Base-by-base conservation (phyloP, 2,888 invertebrate species). In the Reticulitermes lucifugus region DNA sequence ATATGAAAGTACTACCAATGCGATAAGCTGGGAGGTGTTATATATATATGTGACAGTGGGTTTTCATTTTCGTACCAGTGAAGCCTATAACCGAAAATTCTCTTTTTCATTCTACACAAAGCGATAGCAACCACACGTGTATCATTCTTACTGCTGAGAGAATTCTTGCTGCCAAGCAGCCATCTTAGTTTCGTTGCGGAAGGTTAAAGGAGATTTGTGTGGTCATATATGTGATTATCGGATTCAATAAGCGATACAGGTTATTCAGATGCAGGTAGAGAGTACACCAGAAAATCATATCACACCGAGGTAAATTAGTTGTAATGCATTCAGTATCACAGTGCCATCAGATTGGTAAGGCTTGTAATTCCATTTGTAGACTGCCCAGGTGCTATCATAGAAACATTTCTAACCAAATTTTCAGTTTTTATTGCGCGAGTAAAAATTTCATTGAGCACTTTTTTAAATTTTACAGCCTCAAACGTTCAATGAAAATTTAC, bases 161-260 rank as follows among this genome's bases (percentile, higher is more conserved):
- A 65, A 65, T 25, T 65, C 65, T 65, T n/a, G 25, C 25, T 65
- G 12, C 25, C 3, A 7, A 81, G 81, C 81, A 60, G 81, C 81
- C 81, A 81, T 81, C 81, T 81, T 81, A 46, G 81, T 46, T 81
- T 81, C 18, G 3, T 81, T 81, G 41, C n/a, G 43, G 46, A 55
- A 43, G 55, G 46, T 21, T 41, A 25, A 70, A 70, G 35, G 55
- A 70, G 21, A 46, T 14, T 43, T 35, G 0, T 70, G 60, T 41
- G 22, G 21, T 41, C 10, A 35, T 46, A 81, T 65, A 21, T 43
- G 51, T 21, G 18, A 81, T 70, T 41, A 41, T 25, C 65, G 22
- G 9, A 35, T 14, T 46, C n/a, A n/a, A 21, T 70, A 35, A 59
- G 22, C 10, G 21, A 0, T 35, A 21, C 3, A 43, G n/a, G 9